These are phyloP conservation scores for Neotragus pygmaeus DNA, from an alignment of 2,113 vertebrate species.

Conservation along the genomic window DNA sequence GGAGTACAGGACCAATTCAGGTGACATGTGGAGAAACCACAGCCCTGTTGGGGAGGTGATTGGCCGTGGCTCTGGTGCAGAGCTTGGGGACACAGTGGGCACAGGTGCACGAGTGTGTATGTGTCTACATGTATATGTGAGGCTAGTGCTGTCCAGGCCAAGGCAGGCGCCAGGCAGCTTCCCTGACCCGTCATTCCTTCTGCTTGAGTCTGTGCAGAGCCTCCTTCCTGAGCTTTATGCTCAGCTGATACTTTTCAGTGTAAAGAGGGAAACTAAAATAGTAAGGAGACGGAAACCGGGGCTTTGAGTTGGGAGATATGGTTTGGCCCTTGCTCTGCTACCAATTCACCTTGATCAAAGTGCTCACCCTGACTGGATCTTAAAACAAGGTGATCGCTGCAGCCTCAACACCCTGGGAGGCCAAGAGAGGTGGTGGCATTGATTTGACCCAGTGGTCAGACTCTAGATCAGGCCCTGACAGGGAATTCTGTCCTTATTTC, in stretches of 20 bases:
- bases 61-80: neutral
- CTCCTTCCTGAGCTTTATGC: neutral
- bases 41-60: neutral
- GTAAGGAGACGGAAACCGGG: neutral
- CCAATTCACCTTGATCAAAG: neutral
- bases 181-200: neutral
- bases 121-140: neutral
- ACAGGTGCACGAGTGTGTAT: fast-evolving
- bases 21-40: neutral
- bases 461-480: neutral
- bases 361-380: neutral
- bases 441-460: neutral
- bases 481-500: neutral
- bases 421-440: neutral
- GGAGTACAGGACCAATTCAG: neutral
- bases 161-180: neutral
- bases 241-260: neutral
- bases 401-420: neutral
- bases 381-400: neutral
- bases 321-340: neutral
- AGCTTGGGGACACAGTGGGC: neutral
- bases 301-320: neutral
- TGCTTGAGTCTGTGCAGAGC: neutral
- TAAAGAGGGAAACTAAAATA: neutral
- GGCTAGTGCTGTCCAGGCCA: neutral